A percentile compares a stretch with the other conserved stretches of the same genome.
Conservation (phyloP, 2,113 vertebrate genomes). For the Dendropsophus ebraccatus region DNA sequence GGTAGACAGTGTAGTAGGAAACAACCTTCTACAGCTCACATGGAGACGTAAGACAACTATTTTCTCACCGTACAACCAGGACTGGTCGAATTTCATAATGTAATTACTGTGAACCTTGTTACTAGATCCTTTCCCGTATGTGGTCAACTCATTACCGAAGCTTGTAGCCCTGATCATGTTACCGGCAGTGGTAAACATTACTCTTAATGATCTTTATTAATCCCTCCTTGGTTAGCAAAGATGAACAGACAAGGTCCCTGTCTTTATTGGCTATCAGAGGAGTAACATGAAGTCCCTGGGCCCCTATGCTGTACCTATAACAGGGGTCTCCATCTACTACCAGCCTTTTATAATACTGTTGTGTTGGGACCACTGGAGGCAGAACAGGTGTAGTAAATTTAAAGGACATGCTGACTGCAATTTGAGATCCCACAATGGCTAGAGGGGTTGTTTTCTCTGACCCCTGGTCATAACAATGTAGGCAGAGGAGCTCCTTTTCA, state of each 20-base stretch:
- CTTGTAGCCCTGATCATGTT: background rate
- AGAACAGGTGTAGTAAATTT: too few relatives aligned
- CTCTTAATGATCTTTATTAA: background rate
- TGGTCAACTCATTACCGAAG: background rate
- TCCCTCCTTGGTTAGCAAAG: background rate
- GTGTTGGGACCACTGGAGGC: too few relatives aligned
- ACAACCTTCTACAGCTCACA: background rate
- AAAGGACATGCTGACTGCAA: background rate
- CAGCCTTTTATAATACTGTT: background rate
- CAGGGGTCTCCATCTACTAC: background rate
- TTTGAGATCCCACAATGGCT: too few relatives aligned
- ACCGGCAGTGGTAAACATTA: background rate
- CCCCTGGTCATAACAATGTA: too few relatives aligned
- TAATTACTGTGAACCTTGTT: background rate
- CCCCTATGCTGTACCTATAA: background rate
- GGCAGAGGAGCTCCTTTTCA: too few relatives aligned
- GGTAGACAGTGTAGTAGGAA: background rate
- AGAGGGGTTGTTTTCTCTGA: too few relatives aligned
- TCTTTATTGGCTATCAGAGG: background rate
- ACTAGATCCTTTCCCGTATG: background rate
- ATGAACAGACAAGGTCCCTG: background rate
- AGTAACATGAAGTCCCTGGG: too few relatives aligned
- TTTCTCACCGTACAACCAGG: background rate
- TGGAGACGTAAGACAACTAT: background rate
- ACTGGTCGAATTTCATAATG: background rate